A percentile compares a stretch with the other conserved stretches of the same genome.
phyloP scores from a whole-genome alignment of 2,113 vertebrate species.

The Pantherophis guttatus region DNA sequence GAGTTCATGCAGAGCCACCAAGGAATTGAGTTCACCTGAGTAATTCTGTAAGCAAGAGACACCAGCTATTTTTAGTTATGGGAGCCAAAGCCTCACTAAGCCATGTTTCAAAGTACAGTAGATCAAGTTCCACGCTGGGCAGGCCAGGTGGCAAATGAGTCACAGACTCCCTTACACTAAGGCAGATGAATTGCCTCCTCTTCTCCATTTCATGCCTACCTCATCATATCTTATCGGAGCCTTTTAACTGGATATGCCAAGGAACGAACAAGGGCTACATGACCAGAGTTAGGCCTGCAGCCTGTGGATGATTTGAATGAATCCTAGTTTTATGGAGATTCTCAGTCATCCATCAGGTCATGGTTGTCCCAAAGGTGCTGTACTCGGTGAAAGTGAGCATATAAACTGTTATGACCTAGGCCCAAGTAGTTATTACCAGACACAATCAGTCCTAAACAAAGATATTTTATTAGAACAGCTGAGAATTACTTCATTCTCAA shows the following conservation, averaged over 20 bases:
- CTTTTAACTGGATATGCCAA: neutral
- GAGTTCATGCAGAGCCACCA: constrained; percentile 94
- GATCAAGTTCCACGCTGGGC: neutral
- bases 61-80: neutral
- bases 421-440: too few relatives aligned
- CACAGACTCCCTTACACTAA: neutral
- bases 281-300: neutral
- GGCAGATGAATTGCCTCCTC: neutral
- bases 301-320: neutral
- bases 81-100: neutral
- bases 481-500: too few relatives aligned
- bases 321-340: neutral
- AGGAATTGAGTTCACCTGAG: constrained; percentile 92
- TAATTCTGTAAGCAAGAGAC: constrained; percentile 79
- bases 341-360: too few relatives aligned
- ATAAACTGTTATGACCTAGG: too few relatives aligned
- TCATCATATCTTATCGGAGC: neutral
- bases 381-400: too few relatives aligned
- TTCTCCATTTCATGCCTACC: neutral
- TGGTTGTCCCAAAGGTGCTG: too few relatives aligned
- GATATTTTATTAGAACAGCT: too few relatives aligned
- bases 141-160: neutral
- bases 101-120: neutral
- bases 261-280: neutral
- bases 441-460: too few relatives aligned